Base-by-base conservation (phyloP, 1,140 invertebrate genomes). In the Chironomus striatipennis region DNA sequence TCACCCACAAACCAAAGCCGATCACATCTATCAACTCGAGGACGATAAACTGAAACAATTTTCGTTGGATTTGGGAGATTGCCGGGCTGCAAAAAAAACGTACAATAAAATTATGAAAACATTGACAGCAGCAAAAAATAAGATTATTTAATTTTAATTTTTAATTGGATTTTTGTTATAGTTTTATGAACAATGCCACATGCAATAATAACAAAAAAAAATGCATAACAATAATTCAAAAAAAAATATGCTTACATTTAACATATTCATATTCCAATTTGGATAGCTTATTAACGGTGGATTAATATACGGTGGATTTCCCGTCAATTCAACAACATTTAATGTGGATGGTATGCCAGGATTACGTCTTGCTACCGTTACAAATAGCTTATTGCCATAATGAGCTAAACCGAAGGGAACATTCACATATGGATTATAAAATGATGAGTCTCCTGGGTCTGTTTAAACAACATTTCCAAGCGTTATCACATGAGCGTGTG, bases 1-100 rank as follows among this genome's bases (percentile, higher is more conserved):
- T 89, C 91, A 78, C 92, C 91, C 4, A 92, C 85, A 78, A 89
- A 87, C 91, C 91, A 92, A 1, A 92, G 81, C n/a, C 91, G 81
- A 73, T 87, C 85, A 76, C 90, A 92, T 0, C 78, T 81, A 79
- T 92, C 91, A 10, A 89, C 83, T 17, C 86, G 86, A 1, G 88
- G 85, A 21, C 90, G 82, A 76, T 91, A 91, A 1, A 91, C 87
- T 7, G 87, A 91, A 0, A 91, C 83, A 1, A 91, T 43, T 78
- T 73, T 74, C 74, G 78, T 24, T 81, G 78, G 17, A 81, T 79
- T 43, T 83, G 79, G 43, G 78, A 74, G 75, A 24, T 24, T 74
- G 9, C 75, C 74, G 57, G 77, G 70, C 74, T 75, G 21, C 7
- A 72, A 73, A 24, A n/a, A n/a, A n/a, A n/a, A n/a, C n/a, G n/a